A percentile compares a stretch with the other conserved stretches of the same genome.
Evolutionary conservation across 2,888 invertebrate species (phyloP).

Genomic region (Synergus gifuensis): DNA sequence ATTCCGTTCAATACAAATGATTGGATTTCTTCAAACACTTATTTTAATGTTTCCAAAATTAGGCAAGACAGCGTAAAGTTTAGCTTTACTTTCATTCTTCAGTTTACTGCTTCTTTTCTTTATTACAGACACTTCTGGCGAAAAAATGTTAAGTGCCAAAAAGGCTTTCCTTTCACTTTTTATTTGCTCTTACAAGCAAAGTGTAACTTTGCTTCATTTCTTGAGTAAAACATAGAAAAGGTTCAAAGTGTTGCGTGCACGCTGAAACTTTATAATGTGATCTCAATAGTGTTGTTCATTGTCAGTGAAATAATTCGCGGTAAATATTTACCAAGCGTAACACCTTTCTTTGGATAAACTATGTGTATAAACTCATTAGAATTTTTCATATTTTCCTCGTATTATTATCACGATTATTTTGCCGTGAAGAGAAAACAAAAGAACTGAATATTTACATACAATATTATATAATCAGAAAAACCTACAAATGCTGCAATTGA

Average conservation of each 20-base stretch:
- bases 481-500: too few species aligned
- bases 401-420: not conserved
- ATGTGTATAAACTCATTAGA: not conserved
- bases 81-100: not conserved
- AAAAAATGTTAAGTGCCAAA: not conserved
- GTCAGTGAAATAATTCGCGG: not conserved
- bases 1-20: conserved; percentile 87
- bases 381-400: not conserved
- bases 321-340: not conserved
- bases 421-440: not conserved
- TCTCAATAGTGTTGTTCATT: not conserved
- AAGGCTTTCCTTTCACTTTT: not conserved
- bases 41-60: not conserved
- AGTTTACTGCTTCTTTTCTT: not conserved
- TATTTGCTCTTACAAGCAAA: not conserved
- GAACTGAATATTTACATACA: not conserved
- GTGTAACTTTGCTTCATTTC: too few species aligned
- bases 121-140: not conserved
- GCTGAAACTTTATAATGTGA: not conserved
- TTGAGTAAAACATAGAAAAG: not conserved
- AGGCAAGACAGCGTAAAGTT: not conserved
- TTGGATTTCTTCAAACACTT: conserved; percentile 63
- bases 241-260: not conserved
- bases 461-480: not conserved
- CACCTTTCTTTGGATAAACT: not conserved